A percentile compares a stretch with the other conserved stretches of the same genome.
Evolutionary conservation across 2,113 vertebrate species (phyloP).

Genomic region (Anarrhichthys ocellatus): DNA sequence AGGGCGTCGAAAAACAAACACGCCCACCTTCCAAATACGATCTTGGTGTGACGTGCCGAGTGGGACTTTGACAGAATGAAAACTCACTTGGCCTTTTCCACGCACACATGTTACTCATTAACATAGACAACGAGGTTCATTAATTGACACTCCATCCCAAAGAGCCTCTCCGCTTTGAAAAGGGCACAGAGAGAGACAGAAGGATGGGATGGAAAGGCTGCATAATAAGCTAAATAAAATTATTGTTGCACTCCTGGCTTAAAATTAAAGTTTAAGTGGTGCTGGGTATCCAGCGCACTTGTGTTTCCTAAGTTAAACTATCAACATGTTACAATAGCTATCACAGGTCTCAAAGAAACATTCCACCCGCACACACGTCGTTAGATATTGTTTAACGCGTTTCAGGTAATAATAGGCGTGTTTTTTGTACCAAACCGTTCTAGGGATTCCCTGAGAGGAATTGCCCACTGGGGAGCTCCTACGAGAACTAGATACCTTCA

Average conservation of each 20-base stretch:
- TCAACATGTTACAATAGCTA: not conserved
- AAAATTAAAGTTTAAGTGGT: constrained; percentile 61
- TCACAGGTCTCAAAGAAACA: not conserved
- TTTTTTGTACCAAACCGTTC: not conserved
- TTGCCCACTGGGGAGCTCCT: no score
- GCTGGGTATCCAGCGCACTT: constrained; percentile 11
- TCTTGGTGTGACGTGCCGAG: constrained; percentile 53
- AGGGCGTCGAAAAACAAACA: constrained; percentile 59
- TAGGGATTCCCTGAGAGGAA: no score
- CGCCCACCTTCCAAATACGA: constrained; percentile 52
- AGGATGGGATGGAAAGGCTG: constrained; percentile 18
- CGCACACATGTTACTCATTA: constrained; percentile 77
- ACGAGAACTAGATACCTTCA: no score
- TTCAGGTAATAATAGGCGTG: not conserved
- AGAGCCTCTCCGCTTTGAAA: constrained; percentile 79
- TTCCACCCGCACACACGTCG: not conserved
- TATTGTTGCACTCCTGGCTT: constrained; percentile 23
- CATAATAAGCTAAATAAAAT: constrained; percentile 52
- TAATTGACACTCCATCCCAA: constrained; percentile 75
- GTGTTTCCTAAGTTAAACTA: constrained; percentile 8
- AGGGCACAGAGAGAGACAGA: constrained; percentile 53
- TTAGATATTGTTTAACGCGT: not conserved
- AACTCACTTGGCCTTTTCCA: constrained; percentile 79
- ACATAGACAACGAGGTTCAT: constrained; percentile 80
- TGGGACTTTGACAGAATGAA: constrained; percentile 62